Conservation (phyloP, 2,113 vertebrate genomes). For the Axis porcinus region DNA sequence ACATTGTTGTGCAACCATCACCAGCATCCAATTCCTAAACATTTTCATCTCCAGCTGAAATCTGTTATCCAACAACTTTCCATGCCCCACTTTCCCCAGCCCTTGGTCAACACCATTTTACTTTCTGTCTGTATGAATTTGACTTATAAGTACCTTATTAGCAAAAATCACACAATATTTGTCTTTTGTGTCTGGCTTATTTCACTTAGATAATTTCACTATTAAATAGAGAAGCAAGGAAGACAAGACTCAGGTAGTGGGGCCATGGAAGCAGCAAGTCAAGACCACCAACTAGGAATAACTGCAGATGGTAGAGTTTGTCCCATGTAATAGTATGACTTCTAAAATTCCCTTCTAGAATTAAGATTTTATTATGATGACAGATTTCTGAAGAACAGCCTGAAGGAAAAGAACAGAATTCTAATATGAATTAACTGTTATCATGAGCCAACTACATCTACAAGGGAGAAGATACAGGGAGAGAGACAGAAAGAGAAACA, state of each 20-base stretch:
- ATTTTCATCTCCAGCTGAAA: background rate
- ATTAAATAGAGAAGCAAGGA: background rate
- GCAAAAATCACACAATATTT: background rate
- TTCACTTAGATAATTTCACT: background rate
- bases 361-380: background rate
- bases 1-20: background rate
- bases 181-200: background rate
- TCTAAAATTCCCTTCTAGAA: background rate
- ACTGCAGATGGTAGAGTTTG: background rate
- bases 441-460: background rate
- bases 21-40: background rate
- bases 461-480: too few species aligned
- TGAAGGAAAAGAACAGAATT: background rate
- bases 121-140: background rate
- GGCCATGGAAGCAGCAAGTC: background rate
- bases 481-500: background rate
- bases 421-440: background rate
- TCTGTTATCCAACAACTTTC: background rate
- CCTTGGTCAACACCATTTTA: background rate
- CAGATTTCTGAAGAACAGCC: background rate
- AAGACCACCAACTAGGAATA: background rate
- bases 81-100: fast-evolving
- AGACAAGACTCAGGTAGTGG: background rate
- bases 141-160: background rate
- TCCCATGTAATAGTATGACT: background rate